Conservation (phyloP, 2,797 vertebrate species). For the Sphenodon punctatus region DNA sequence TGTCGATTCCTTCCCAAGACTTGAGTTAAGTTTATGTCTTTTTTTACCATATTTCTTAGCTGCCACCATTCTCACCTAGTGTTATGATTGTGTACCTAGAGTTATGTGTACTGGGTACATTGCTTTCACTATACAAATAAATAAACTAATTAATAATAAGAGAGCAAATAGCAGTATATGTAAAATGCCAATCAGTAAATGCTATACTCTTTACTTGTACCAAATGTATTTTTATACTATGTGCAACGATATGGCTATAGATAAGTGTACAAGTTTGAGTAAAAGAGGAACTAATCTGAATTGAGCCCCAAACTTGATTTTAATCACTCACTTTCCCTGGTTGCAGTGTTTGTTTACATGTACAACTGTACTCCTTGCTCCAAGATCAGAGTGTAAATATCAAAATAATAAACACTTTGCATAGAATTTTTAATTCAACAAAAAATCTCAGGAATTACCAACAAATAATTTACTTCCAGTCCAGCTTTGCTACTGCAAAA, state of each 20-base stretch:
- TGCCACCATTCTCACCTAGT: neutral
- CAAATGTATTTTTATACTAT: neutral
- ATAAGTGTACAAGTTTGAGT: neutral
- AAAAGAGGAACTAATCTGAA: neutral
- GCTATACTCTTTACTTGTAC: too few relatives aligned
- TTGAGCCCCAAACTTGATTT: neutral
- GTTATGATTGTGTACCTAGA: too few relatives aligned
- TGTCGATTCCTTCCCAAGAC: neutral
- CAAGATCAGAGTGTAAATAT: neutral
- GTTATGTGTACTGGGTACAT: too few relatives aligned
- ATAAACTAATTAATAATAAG: too few relatives aligned
- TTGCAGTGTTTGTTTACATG: neutral
- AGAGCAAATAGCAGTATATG: neutral
- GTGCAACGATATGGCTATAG: neutral
- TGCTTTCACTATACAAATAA: too few relatives aligned
- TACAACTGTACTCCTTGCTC: neutral
- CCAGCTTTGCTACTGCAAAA: too few relatives aligned
- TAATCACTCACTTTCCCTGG: neutral
- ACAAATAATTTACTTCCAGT: neutral
- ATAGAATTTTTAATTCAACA: neutral
- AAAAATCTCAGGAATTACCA: neutral
- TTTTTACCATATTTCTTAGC: neutral
- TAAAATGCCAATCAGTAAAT: neutral
- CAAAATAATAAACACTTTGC: neutral
- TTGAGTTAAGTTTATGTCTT: neutral